Evolutionary conservation across 2,113 vertebrate genomes (phyloP), one percentile per base, ranked within the genome.

Genomic region (Dascyllus trimaculatus): DNA sequence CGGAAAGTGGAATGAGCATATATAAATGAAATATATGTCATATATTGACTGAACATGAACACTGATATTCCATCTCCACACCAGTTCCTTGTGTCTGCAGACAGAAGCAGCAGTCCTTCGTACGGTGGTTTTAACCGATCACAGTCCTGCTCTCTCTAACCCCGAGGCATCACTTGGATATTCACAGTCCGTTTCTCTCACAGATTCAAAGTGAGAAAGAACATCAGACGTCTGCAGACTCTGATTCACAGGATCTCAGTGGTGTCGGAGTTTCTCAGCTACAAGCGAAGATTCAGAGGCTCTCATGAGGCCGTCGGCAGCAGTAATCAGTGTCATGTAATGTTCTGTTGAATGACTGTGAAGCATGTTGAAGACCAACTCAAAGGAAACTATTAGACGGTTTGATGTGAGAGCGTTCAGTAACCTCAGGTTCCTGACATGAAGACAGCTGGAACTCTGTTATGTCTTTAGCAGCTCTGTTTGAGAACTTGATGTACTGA

Each of bases 141-240:
- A 35, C 1, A 35, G 32, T 35, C 32, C 9, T 10, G 9, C 32
- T 35, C 6, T 35, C 32, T 6, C 32, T 51, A 21, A 51, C 61
- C 62, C 45, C 62, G 49, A 15, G 24, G 61, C 53, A 21, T 2
- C 53, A 18, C 65, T 43, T 71, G 62, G 24, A 67, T 53, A 35
- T 53, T 68, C 67, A 75, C 75, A 63, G 72, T 58, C 35, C 35
- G 60, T 62, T 51, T 68, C 53, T 63, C 29, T 69, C 64, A 46
- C 54, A 74, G 71, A 66, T 70, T 64, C 38, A 57, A 75, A 79
- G 46, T 53, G 69, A 73, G 62, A 80, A 79, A 84, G 72, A 65
- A 72, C 77, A 74, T 74, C 57, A 56, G 38, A 68, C 32, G 57
- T 51, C 64, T 26, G 5, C 48, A 60, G 15, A 25, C 26, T 29